Conservation (phyloP, 2,797 vertebrate genomes). For the Hyperoplus lanceolatus region DNA sequence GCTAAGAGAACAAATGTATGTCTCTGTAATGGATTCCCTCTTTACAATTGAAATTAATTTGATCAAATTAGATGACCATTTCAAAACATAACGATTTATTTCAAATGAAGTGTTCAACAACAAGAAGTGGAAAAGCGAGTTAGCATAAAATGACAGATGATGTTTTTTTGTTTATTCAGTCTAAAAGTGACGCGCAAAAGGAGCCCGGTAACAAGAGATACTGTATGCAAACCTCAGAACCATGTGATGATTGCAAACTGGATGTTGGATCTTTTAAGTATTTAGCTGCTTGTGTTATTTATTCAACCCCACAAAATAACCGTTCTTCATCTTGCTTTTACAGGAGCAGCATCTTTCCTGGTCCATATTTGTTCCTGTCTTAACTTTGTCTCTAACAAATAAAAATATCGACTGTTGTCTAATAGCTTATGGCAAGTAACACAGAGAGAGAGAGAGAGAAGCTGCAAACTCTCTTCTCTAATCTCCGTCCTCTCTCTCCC, state of each 20-base stretch:
- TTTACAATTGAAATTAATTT: not conserved
- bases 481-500: conserved; percentile 68
- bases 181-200: conserved; percentile 33
- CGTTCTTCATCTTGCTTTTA: conserved; percentile 6
- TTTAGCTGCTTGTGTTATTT: conserved; percentile 12
- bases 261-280: conserved; percentile 6
- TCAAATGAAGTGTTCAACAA: conserved; percentile 6
- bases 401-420: conserved; percentile 80
- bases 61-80: not conserved
- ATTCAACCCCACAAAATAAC: not conserved
- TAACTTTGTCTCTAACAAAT: conserved; percentile 33
- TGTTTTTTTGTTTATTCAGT: conserved; percentile 27
- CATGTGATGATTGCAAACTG: conserved; percentile 15
- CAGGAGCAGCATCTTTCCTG: conserved; percentile 33
- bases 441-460: conserved; percentile 85
- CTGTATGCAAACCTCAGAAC: conserved; percentile 31
- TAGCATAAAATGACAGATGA: conserved; percentile 27
- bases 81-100: not conserved
- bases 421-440: conserved; percentile 88
- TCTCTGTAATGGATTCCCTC: not conserved
- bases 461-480: conserved; percentile 84
- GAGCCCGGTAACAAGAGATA: conserved; percentile 23
- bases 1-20: not conserved
- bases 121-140: conserved; percentile 19
- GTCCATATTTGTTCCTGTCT: conserved; percentile 30